A percentile compares a stretch with the other conserved stretches of the same genome.
phyloP scores from a whole-genome alignment of 2,113 vertebrate species.

The Centrocercus urophasianus region DNA sequence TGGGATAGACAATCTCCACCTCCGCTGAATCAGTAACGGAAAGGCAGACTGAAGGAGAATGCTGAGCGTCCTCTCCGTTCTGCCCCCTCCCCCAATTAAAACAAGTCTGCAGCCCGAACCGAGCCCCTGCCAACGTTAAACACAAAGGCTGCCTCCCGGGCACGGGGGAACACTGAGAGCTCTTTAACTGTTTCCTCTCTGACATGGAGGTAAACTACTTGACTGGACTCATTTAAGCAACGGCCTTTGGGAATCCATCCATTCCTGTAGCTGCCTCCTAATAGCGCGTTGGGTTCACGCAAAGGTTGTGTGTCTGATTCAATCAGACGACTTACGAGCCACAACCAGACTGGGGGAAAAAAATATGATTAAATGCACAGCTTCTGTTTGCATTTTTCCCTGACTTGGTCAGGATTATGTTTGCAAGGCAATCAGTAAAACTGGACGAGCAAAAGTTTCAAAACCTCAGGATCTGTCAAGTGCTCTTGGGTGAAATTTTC shows the following conservation, averaged over 20 bases:
- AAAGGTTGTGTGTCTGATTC: rapidly evolving
- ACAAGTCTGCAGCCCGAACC: conserved; percentile 74
- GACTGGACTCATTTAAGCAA: neutral
- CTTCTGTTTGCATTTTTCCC: neutral
- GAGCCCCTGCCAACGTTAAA: conserved; percentile 69
- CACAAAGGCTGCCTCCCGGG: conserved; percentile 72
- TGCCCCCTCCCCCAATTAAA: conserved; percentile 51
- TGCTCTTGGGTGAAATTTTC: neutral
- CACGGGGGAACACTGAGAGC: conserved; percentile 45
- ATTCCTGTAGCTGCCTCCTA: rapidly evolving
- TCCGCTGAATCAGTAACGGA: conserved; percentile 70
- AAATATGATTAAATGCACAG: neutral
- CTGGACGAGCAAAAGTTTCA: neutral
- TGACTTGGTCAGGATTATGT: neutral
- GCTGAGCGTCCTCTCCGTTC: conserved; percentile 59
- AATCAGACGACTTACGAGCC: neutral
- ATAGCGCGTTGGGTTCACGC: rapidly evolving
- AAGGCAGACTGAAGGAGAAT: conserved; percentile 32
- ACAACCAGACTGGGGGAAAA: neutral
- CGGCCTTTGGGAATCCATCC: neutral
- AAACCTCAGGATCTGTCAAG: neutral
- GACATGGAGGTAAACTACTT: neutral
- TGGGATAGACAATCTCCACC: conserved; percentile 88
- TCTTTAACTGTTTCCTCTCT: conserved; percentile 79
- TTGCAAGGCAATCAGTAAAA: neutral